phyloP scores from a whole-genome alignment of 1,140 invertebrate genomes.

The Eumeta japonica region DNA sequence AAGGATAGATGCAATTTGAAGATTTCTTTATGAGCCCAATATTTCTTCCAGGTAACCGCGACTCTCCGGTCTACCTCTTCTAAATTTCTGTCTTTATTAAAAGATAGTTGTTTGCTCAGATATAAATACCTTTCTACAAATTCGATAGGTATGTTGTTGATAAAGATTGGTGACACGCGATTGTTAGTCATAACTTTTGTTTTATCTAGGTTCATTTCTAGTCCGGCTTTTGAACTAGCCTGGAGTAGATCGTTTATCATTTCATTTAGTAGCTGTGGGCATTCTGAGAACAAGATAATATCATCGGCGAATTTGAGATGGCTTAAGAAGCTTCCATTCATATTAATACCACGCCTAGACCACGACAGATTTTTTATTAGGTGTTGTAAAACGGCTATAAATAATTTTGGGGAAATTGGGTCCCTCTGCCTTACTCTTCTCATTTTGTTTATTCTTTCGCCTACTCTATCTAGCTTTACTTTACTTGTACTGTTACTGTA shows the following conservation, averaged over 20 bases:
- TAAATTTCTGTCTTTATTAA: constrained; percentile 2
- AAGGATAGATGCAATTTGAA: too few relatives aligned
- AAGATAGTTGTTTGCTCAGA: constrained; percentile 5
- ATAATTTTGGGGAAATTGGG: constrained; percentile 14
- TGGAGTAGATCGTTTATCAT: constrained; percentile 13
- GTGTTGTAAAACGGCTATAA: constrained; percentile 10
- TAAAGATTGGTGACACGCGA: background rate
- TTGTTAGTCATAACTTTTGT: constrained; percentile 12
- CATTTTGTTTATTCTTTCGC: constrained; percentile 8
- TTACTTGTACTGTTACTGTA: constrained; percentile 13
- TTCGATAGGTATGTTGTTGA: too few relatives aligned
- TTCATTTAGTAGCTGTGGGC: constrained; percentile 9
- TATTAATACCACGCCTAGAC: constrained; percentile 13
- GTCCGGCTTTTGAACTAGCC: constrained; percentile 10
- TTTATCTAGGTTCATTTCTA: too few relatives aligned
- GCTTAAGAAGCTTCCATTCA: constrained; percentile 13
- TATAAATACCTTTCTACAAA: constrained; percentile 4
- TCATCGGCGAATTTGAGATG: constrained; percentile 13
- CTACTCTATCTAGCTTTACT: too few relatives aligned
- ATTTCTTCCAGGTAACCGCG: too few relatives aligned
- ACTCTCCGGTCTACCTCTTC: constrained; percentile 6
- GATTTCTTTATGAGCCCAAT: too few relatives aligned
- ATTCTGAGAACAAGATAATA: too few relatives aligned
- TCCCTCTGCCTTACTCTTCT: too few relatives aligned
- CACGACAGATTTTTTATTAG: constrained; percentile 12